Conservation (phyloP, 2,888 invertebrate species). For the Oscheius onirici region DNA sequence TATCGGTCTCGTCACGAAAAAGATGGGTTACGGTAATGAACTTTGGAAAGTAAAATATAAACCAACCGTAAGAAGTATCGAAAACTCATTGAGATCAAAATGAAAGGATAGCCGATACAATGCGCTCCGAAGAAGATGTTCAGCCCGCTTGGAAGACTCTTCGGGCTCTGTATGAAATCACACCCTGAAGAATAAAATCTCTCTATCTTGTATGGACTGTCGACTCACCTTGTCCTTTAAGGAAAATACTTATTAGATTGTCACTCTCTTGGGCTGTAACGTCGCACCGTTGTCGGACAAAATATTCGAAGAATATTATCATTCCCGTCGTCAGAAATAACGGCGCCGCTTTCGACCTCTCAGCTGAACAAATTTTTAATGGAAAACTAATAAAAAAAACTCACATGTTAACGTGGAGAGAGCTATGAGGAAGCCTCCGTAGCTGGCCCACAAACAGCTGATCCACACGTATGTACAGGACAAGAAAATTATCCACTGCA, state of each 20-base stretch:
- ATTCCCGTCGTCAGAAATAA: conserved; percentile 50
- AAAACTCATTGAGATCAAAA: conserved; percentile 78
- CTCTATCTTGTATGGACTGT: neutral
- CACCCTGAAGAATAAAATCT: conserved; percentile 30
- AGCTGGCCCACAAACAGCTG: conserved; percentile 43
- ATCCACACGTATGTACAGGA: conserved; percentile 81
- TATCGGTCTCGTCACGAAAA: too few relatives aligned
- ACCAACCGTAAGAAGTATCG: conserved; percentile 56
- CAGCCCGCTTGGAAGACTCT: conserved; percentile 41
- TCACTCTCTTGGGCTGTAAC: conserved; percentile 11
- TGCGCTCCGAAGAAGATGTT: conserved; percentile 71
- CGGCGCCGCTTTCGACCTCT: conserved; percentile 52
- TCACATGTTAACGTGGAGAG: conserved; percentile 37
- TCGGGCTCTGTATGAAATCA: conserved; percentile 35
- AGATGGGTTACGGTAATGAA: too few relatives aligned
- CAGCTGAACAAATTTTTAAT: conserved; percentile 45
- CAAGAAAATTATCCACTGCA: conserved; percentile 78
- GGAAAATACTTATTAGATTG: neutral
- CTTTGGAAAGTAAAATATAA: neutral
- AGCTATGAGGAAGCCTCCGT: conserved; percentile 51
- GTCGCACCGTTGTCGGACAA: conserved; percentile 36
- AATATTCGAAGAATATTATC: conserved; percentile 59
- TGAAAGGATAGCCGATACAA: conserved; percentile 91
- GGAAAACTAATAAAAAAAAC: neutral
- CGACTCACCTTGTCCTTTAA: conserved; percentile 7